A percentile compares a stretch with the other conserved stretches of the same genome.
Evolutionary conservation across 1,140 invertebrate genomes (phyloP).

Genomic region (Drosophila pandora): DNA sequence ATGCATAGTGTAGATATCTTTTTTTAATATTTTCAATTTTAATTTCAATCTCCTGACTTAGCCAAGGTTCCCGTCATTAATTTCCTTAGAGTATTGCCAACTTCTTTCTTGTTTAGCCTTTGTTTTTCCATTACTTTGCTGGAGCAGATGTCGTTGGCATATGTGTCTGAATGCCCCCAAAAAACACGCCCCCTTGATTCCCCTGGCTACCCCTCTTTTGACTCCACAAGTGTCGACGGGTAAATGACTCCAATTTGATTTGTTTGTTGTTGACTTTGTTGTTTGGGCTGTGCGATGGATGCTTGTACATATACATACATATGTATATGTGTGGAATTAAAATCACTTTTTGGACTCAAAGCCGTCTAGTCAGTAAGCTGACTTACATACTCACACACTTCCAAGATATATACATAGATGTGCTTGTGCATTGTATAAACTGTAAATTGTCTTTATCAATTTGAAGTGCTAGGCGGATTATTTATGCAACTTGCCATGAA

Average conservation of each 20-base stretch:
- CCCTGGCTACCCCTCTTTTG: conserved; percentile 1
- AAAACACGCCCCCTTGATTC: neutral
- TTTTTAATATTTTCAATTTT: neutral
- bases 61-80: neutral
- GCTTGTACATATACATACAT: conserved; percentile 21
- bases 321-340: conserved; percentile 43
- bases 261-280: conserved; percentile 43
- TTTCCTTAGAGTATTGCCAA: conserved; percentile 20
- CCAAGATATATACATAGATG: conserved; percentile 14
- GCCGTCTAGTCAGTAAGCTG: conserved; percentile 23
- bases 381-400: neutral
- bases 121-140: conserved; percentile 43
- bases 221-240: conserved; percentile 63
- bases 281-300: conserved; percentile 43
- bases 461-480: conserved; percentile 77
- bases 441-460: conserved; percentile 82
- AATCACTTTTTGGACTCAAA: conserved; percentile 43
- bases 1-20: neutral
- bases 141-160: conserved; percentile 55
- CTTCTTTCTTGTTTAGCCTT: conserved; percentile 23
- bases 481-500: conserved; percentile 77
- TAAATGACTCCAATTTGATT: conserved; percentile 81
- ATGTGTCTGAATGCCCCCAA: conserved; percentile 33
- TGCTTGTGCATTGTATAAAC: conserved; percentile 61
- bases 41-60: neutral